Evolutionary conservation across 1,140 invertebrate species (phyloP).

Genomic region (Drosophila azteca): DNA sequence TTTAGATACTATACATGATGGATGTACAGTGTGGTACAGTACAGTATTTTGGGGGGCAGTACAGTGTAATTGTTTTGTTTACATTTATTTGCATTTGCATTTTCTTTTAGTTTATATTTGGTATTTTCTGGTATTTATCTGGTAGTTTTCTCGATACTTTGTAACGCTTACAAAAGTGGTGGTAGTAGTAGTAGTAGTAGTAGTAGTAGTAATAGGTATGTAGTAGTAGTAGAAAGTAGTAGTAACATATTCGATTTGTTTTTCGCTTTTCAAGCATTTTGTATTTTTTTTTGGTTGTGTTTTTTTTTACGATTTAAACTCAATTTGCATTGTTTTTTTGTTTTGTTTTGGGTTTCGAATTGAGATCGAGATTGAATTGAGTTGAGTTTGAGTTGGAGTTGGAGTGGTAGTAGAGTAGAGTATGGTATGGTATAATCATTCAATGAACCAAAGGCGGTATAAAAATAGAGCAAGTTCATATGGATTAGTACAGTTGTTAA

Average conservation of each 20-base stretch:
- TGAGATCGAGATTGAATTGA: conserved; percentile 26
- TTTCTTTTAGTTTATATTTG: conserved; percentile 31
- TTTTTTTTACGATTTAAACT: conserved; percentile 20
- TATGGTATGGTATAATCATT: conserved; percentile 71
- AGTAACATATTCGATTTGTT: conserved; percentile 65
- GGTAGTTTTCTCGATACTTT: conserved; percentile 21
- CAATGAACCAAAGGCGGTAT: conserved; percentile 77
- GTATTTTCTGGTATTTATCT: conserved; percentile 18
- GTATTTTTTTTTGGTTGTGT: conserved; percentile 32
- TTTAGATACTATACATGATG: conserved; percentile 19
- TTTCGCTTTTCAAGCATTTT: conserved; percentile 46
- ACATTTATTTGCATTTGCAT: conserved; percentile 30
- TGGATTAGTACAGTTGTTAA: conserved; percentile 83
- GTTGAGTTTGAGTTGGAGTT: conserved; percentile 45
- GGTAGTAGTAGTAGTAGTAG: conserved; percentile 42
- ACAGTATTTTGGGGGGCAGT: conserved; percentile 24
- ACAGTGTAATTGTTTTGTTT: conserved; percentile 26
- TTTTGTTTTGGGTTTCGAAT: conserved; percentile 35
- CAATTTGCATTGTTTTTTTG: conserved; percentile 34
- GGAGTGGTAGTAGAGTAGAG: conserved; percentile 49
- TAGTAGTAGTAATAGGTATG: conserved; percentile 57
- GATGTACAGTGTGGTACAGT: conserved; percentile 4
- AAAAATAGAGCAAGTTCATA: conserved; percentile 83
- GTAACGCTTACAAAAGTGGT: conserved; percentile 41
- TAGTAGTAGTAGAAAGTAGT: conserved; percentile 75